A percentile compares a stretch with the other conserved stretches of the same genome.
Conservation (phyloP, 2,113 vertebrate species). For the Pteropus alecto region DNA sequence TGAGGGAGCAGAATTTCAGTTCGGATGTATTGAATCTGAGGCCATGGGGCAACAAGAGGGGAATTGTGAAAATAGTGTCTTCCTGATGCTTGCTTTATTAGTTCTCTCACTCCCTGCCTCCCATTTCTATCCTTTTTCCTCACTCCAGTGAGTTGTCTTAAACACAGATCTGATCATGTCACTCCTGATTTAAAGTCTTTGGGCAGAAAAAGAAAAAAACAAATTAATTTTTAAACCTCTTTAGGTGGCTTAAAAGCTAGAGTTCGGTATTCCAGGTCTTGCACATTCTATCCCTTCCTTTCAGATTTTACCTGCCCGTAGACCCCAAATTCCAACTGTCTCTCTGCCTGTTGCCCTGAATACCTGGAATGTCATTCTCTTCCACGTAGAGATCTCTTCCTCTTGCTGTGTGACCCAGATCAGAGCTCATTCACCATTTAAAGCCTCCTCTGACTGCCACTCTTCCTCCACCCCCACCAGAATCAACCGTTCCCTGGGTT, state of each 20-base stretch:
- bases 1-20: not conserved
- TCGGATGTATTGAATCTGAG: not conserved
- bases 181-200: not conserved
- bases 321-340: not conserved
- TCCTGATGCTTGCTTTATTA: not conserved
- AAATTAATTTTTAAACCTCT: not conserved
- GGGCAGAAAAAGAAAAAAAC: not conserved
- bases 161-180: not conserved
- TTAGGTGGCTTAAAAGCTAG: not conserved
- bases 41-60: not conserved
- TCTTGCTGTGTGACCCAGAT: not conserved
- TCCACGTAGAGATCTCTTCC: not conserved
- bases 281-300: not conserved
- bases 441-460: not conserved
- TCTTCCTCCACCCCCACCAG: not conserved
- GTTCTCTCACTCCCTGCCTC: not conserved
- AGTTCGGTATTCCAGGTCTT: not conserved
- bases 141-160: not conserved
- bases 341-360: not conserved
- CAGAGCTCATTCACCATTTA: not conserved
- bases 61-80: not conserved
- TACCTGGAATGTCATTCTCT: not conserved
- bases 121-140: not conserved
- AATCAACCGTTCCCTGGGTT: not conserved
- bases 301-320: not conserved